phyloP scores from a whole-genome alignment of 1,140 invertebrate genomes.

The Pseudachorutes palmiensis region DNA sequence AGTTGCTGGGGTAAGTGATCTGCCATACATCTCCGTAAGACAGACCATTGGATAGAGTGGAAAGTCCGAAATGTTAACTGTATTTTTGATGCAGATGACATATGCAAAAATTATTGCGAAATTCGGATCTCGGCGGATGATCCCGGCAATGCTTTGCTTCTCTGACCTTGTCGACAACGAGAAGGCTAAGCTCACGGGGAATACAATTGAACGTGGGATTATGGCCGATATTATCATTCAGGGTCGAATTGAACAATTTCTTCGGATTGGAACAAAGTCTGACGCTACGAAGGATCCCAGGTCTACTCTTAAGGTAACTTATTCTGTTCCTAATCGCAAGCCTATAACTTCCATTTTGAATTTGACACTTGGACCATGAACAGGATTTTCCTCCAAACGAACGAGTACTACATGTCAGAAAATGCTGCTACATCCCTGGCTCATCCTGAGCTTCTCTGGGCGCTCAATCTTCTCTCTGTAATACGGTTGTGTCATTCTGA shows the following conservation, averaged over 20 bases:
- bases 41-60: too few relatives aligned
- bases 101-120: conserved; percentile 34
- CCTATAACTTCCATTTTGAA: too few relatives aligned
- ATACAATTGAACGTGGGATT: conserved; percentile 21
- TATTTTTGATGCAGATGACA: conserved; percentile 22
- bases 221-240: conserved; percentile 32
- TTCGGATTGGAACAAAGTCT: conserved; percentile 21
- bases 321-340: not conserved
- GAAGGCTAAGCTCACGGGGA: conserved; percentile 25
- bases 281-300: conserved; percentile 22
- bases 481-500: conserved; percentile 23
- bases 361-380: too few relatives aligned
- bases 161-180: conserved; percentile 36
- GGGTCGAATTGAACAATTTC: conserved; percentile 31
- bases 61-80: not conserved
- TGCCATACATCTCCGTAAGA: not conserved
- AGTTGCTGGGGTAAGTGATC: conserved; percentile 32
- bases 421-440: conserved; percentile 19
- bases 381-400: conserved; percentile 28
- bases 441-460: conserved; percentile 32
- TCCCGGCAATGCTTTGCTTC: conserved; percentile 37
- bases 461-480: conserved; percentile 14
- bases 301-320: conserved; percentile 21
- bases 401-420: conserved; percentile 29
- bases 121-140: conserved; percentile 34